Evolutionary conservation across 1,140 invertebrate species (phyloP).

Genomic region (Latrodectus geometricus): DNA sequence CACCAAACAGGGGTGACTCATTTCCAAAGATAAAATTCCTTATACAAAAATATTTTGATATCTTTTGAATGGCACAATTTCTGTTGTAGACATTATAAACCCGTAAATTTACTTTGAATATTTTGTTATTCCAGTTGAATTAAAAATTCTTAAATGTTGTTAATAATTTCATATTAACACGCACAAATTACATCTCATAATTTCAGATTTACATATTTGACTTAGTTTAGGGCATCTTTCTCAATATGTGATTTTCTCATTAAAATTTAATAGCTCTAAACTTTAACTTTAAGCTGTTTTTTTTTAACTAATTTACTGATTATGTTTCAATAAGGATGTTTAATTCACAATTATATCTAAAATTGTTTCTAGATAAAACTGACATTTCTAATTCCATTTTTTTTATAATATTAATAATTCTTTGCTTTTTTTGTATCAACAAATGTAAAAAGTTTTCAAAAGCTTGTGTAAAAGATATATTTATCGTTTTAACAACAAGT

Average conservation of each 20-base stretch:
- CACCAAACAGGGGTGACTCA: constrained; percentile 31
- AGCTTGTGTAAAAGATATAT: constrained; percentile 8
- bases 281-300: background rate
- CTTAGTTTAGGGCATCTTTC: background rate
- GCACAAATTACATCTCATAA: background rate
- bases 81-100: constrained; percentile 7
- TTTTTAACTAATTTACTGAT: background rate
- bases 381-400: too few relatives aligned
- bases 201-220: background rate
- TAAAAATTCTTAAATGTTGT: background rate
- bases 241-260: background rate
- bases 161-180: background rate
- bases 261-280: background rate
- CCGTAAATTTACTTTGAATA: constrained; percentile 27
- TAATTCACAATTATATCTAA: too few relatives aligned
- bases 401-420: background rate
- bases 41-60: constrained; percentile 13
- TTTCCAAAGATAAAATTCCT: constrained; percentile 4
- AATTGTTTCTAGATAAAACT: too few relatives aligned
- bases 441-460: constrained; percentile 18
- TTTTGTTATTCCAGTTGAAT: background rate
- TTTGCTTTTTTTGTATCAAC: background rate
- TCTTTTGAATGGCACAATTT: constrained; percentile 1
- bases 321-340: too few relatives aligned
- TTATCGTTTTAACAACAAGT: background rate